Base-by-base conservation (phyloP, 2,888 invertebrate genomes). In the Mechanitis mazaeus region DNA sequence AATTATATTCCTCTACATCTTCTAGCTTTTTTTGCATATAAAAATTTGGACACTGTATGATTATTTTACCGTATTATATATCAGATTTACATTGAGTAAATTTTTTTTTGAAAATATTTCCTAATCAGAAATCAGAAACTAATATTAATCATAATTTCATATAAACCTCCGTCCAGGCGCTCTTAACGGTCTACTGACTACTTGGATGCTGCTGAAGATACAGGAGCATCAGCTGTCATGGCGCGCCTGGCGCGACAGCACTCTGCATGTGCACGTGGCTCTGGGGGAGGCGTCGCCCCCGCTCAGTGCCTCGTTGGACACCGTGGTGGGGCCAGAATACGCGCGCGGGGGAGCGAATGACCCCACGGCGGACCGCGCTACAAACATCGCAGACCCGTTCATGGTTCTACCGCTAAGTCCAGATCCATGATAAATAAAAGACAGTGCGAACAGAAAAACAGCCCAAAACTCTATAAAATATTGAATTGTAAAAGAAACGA, bases 221-320 rank as follows among this genome's bases (percentile, higher is more conserved):
- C 89, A 90, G 72, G 89, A 89, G 79, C 89, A 90, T 78, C 89
- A 88, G 80, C 54, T 78, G 72, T 84, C 89, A 69, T 90, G 89
- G 89, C 86, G 80, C 70, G 77, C 84, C 69, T 90, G 89, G 89
- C 83, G 89, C 42, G 88, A 85, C 80, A 78, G 80, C 76, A 85
- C 86, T 58, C 81, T 88, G 72, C 86, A 84, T 79, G 86, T 90
- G 73, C 86, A 75, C 75, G 88, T 90, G 66, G 71, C 81, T 46
- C 81, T 89, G 77, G 63, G 74, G 71, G 63, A 67, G 50, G 33
- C 69, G 63, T 59, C 68, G 58, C 55, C 67, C 64, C 58, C 68
- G 68, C 63, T 69, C 66, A 64, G 68, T 75, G 79, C 75, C 66
- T 63, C 68, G 60, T 47, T 83, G 76, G 4, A 79, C 71, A 70